Evolutionary conservation across 1,140 invertebrate species (phyloP).

Genomic region (Hylaeus anthracinus): DNA sequence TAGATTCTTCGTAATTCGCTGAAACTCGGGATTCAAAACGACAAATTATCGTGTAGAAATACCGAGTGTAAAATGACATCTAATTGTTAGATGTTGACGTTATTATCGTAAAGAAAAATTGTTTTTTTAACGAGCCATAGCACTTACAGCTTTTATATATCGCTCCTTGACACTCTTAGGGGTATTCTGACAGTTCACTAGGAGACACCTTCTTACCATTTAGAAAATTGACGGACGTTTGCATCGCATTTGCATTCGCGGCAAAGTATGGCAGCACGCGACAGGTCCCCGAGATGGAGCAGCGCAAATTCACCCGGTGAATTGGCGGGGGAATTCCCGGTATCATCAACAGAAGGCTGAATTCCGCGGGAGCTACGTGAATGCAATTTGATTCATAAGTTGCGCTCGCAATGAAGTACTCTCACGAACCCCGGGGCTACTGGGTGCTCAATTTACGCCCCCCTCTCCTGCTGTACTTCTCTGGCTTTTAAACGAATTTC

Average conservation of each 20-base stretch:
- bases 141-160: no score
- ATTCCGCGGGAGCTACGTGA: constrained; percentile 32
- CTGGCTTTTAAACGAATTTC: constrained; percentile 45
- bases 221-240: no score
- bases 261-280: background rate
- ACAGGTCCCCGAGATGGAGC: background rate
- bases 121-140: no score
- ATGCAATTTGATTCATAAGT: constrained; percentile 49
- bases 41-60: no score
- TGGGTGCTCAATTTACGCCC: constrained; percentile 19
- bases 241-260: background rate
- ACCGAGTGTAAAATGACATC: no score
- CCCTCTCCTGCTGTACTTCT: background rate
- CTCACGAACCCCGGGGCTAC: background rate
- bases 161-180: no score
- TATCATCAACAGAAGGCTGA: constrained; percentile 17
- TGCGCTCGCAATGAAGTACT: constrained; percentile 30
- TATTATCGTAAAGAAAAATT: no score
- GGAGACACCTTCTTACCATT: no score
- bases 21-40: no score
- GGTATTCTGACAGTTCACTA: no score
- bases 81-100: no score
- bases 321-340: constrained; percentile 17
- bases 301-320: constrained; percentile 16
- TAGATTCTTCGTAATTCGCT: no score